Percentiles rank a stretch among this genome's conserved stretches.
phyloP scores from a whole-genome alignment of 2,888 invertebrate genomes.

The Polyommatus iphigenia region DNA sequence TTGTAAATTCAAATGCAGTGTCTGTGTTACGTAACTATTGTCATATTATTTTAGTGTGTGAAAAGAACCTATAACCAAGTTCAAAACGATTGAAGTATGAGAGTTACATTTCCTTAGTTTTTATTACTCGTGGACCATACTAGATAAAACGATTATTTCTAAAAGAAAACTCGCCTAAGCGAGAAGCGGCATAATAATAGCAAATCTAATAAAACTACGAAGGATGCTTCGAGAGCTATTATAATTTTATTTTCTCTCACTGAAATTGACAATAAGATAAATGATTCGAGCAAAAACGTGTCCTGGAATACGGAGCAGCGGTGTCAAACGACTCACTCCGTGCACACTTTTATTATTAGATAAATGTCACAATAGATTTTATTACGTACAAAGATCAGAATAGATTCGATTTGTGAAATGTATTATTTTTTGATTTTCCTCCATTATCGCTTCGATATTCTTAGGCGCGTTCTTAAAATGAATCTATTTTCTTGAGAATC shows the following conservation, averaged over 20 bases:
- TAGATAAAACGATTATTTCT: neutral
- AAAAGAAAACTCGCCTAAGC: conserved; percentile 17
- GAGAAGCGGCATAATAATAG: conserved; percentile 7
- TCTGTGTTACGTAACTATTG: too few species aligned
- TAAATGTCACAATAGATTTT: conserved; percentile 29
- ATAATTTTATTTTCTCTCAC: conserved; percentile 25
- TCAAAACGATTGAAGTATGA: too few species aligned
- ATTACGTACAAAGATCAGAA: conserved; percentile 8
- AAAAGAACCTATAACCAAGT: too few species aligned
- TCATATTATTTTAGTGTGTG: too few species aligned
- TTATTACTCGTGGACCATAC: neutral
- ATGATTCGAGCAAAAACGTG: conserved; percentile 5
- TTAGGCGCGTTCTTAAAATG: neutral
- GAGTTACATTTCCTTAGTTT: too few species aligned
- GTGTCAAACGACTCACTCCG: conserved; percentile 7
- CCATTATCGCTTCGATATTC: conserved; percentile 4
- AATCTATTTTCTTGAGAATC: neutral
- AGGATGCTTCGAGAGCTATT: neutral
- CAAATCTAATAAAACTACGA: conserved; percentile 16
- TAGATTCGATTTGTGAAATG: conserved; percentile 6
- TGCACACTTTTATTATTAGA: conserved; percentile 30
- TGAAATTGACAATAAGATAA: conserved; percentile 27
- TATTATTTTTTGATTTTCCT: conserved; percentile 13
- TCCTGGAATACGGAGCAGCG: conserved; percentile 4
- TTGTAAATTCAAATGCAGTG: too few species aligned